Evolutionary conservation across 2,888 invertebrate species (phyloP), one percentile per base, ranked within the genome.

Genomic region (Aradus depressus): DNA sequence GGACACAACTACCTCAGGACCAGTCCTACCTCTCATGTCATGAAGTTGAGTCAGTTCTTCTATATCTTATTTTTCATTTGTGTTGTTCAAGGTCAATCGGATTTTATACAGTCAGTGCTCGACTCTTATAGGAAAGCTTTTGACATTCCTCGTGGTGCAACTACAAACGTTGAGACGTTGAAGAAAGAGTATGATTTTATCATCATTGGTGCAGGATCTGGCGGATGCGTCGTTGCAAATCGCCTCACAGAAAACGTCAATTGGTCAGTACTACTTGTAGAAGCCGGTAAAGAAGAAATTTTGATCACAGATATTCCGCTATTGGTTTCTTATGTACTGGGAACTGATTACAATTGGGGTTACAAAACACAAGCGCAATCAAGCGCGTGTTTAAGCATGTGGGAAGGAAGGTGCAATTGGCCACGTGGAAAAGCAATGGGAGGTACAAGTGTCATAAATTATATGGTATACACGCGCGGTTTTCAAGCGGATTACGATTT

Each of bases 181-280:
- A 43, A 50, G 6, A 54, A 52, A 32, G 57, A 60, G 35, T 62
- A 62, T 52, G 63, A 63, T 42, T 74, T 73, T 60, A 70, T 75
- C 26, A 64, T 74, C 10, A 66, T 76, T 1, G 76, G 76, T 0
- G 75, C 74, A 1, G 76, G 76, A 1, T 71, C 75, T 2, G 74
- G 75, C 0, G 76, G 72, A 2, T 70, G 72, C 53, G 74, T 72
- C 8, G 62, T 74, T n/a, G 73, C 74, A 3, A 66, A 73, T 4
- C 65, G 75, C 3, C 65, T 75, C 5, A 71, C 72, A 28, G 70
- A 72, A 59, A 67, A 68, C n/a, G 60, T 64, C 0, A 65, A 68
- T 42, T 71, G 70, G 23, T 68, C 71, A 0, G 73, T 75, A 1
- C 63, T 75, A 2, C 56, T 65, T 19, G 62, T 75, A 2, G 60